Evolutionary conservation across 2,888 invertebrate species (phyloP).

Genomic region (Spodoptera littoralis): DNA sequence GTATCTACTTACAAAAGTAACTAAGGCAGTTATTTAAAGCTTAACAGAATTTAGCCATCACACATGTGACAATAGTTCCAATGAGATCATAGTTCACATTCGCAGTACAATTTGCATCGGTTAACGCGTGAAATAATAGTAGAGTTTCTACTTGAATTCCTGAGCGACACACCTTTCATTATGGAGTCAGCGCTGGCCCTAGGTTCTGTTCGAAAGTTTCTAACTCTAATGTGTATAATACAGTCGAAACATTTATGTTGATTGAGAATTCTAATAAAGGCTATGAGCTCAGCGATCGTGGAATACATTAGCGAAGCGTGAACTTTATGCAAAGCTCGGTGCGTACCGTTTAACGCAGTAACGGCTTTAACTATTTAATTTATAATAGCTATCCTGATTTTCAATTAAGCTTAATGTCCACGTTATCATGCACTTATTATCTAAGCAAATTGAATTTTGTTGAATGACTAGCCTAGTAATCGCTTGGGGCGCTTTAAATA

Average conservation of each 20-base stretch:
- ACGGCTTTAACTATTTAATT: constrained; percentile 67
- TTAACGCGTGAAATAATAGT: constrained; percentile 35
- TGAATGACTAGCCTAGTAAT: constrained; percentile 32
- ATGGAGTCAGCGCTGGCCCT: constrained; percentile 78
- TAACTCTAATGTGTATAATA: constrained; percentile 70
- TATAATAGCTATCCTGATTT: constrained; percentile 66
- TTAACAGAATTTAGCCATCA: constrained; percentile 4
- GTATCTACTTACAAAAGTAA: no score
- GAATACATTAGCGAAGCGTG: constrained; percentile 85
- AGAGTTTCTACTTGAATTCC: constrained; percentile 69
- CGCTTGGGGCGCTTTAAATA: constrained; percentile 45
- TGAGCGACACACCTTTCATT: constrained; percentile 81
- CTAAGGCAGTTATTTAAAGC: no score
- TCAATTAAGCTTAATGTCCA: constrained; percentile 67
- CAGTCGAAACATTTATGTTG: constrained; percentile 75
- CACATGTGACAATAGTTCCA: constrained; percentile 6
- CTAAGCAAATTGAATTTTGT: constrained; percentile 57
- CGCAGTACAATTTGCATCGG: constrained; percentile 33
- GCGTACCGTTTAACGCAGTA: constrained; percentile 64
- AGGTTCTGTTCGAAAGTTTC: constrained; percentile 71
- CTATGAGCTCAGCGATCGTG: constrained; percentile 86
- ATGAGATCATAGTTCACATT: constrained; percentile 28
- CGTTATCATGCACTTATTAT: constrained; percentile 62
- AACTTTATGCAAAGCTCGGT: constrained; percentile 68
- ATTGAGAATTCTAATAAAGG: constrained; percentile 84